Percentiles rank a stretch among this genome's conserved stretches.
These are phyloP conservation scores for Oryzaephilus surinamensis DNA, from an alignment of 1,140 invertebrate genomes.

Conservation along the genomic window DNA sequence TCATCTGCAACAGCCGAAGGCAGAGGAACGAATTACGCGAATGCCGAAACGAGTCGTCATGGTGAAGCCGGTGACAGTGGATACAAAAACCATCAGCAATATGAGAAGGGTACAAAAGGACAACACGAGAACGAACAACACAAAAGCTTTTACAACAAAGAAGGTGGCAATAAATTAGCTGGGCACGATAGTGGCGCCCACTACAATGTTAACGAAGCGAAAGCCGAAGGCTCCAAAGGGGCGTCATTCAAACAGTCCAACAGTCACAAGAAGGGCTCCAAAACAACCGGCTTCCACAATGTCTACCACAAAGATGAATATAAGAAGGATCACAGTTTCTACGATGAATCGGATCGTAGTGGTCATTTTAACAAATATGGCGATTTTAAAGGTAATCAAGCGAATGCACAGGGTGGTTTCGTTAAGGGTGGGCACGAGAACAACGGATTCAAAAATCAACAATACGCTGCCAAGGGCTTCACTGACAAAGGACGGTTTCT, in stretches of 20 bases:
- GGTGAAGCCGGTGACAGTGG: constrained; percentile 37
- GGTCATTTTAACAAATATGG: constrained; percentile 49
- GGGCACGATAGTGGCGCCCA: constrained; percentile 34
- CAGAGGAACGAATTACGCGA: constrained; percentile 26
- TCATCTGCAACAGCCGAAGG: too few species aligned
- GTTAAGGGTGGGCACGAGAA: too few species aligned
- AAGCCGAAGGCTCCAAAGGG: constrained; percentile 27
- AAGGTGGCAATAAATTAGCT: constrained; percentile 33
- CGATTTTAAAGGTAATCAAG: constrained; percentile 38
- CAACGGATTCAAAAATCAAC: too few species aligned
- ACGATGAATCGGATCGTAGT: constrained; percentile 54
- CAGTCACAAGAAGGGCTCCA: constrained; percentile 52
- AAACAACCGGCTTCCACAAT: constrained; percentile 59
- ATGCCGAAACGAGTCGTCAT: constrained; percentile 30
- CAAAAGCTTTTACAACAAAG: constrained; percentile 36
- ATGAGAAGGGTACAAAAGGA: constrained; percentile 37
- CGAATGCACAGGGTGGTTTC: constrained; percentile 36
- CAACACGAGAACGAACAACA: constrained; percentile 36
- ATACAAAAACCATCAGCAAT: constrained; percentile 35
- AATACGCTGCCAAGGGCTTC: too few species aligned
- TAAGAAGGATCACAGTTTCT: constrained; percentile 63
- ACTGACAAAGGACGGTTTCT: too few species aligned
- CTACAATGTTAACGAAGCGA: constrained; percentile 35
- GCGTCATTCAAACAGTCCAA: constrained; percentile 36
- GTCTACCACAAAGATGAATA: constrained; percentile 63